A percentile compares a stretch with the other conserved stretches of the same genome.
These are phyloP conservation scores for Ennomos erosarius DNA, from an alignment of 2,888 invertebrate genomes.

Conservation along the genomic window DNA sequence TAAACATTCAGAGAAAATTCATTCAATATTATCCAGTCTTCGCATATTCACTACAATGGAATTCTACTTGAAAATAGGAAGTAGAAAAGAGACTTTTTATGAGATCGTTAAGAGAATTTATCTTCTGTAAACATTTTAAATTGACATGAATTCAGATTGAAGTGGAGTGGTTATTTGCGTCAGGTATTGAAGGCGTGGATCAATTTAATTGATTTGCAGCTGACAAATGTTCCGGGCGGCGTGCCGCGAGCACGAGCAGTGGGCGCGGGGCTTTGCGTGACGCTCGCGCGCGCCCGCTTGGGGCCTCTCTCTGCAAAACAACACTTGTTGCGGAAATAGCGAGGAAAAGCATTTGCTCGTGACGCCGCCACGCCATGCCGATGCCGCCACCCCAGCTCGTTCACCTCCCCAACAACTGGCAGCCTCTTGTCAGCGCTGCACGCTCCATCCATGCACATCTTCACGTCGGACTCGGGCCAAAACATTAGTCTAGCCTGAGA, in stretches of 20 bases:
- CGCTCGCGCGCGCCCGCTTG: constrained; percentile 60
- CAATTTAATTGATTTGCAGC: constrained; percentile 32
- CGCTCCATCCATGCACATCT: constrained; percentile 27
- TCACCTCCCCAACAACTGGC: constrained; percentile 52
- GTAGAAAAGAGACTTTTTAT: constrained; percentile 7
- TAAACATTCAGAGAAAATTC: background rate
- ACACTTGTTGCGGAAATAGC: constrained; percentile 84
- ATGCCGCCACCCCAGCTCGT: constrained; percentile 56
- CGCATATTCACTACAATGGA: too few relatives aligned
- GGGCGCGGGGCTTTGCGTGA: constrained; percentile 29
- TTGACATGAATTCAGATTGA: constrained; percentile 14
- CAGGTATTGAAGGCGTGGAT: constrained; percentile 24
- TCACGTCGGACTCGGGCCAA: background rate
- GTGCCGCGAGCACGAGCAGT: constrained; percentile 3
- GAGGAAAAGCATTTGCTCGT: constrained; percentile 70
- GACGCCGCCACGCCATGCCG: constrained; percentile 49
- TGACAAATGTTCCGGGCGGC: constrained; percentile 28
- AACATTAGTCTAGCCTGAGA: too few relatives aligned
- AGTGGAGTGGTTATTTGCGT: constrained; percentile 24
- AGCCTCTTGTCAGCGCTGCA: constrained; percentile 42
- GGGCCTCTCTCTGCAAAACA: constrained; percentile 81
- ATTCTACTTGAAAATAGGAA: too few relatives aligned
- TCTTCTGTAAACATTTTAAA: constrained; percentile 15
- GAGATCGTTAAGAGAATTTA: constrained; percentile 10
- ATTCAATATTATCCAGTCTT: background rate